phyloP scores from a whole-genome alignment of 2,888 invertebrate species.

The Nomada hirtipes region DNA sequence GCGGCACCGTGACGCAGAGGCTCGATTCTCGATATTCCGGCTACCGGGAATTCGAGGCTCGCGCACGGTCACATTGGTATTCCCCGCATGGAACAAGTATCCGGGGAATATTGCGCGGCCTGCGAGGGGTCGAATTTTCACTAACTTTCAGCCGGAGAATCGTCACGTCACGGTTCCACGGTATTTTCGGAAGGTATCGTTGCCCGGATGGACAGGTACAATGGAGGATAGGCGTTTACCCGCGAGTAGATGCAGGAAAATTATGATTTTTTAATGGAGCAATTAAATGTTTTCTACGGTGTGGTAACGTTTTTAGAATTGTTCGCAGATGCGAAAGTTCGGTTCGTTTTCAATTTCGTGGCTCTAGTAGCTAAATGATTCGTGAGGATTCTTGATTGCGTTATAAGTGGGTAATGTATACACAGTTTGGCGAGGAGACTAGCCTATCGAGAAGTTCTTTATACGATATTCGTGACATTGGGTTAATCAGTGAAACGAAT shows the following conservation, averaged over 20 bases:
- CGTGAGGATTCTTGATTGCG: too few species aligned
- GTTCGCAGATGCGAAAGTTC: too few species aligned
- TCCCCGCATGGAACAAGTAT: conserved; percentile 41
- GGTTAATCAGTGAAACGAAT: conserved; percentile 18
- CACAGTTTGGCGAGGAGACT: background rate
- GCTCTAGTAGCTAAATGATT: too few species aligned
- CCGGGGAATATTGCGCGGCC: conserved; percentile 38
- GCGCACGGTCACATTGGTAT: conserved; percentile 43
- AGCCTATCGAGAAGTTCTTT: background rate
- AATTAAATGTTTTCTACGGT: background rate
- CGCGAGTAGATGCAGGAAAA: too few species aligned
- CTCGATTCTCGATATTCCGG: conserved; percentile 39
- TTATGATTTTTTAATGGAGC: too few species aligned
- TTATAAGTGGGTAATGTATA: too few species aligned
- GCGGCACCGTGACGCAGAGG: conserved; percentile 48
- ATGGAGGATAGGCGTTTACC: background rate
- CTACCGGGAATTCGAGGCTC: conserved; percentile 42
- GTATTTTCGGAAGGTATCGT: conserved; percentile 18
- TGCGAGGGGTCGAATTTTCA: conserved; percentile 48
- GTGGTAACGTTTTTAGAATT: too few species aligned
- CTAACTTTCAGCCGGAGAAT: conserved; percentile 1
- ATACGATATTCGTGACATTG: background rate
- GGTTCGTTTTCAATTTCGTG: too few species aligned
- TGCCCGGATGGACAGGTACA: conserved; percentile 17
- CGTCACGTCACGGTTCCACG: conserved; percentile 29